Conservation (phyloP, 2,113 vertebrate species). For the Abramis brama region DNA sequence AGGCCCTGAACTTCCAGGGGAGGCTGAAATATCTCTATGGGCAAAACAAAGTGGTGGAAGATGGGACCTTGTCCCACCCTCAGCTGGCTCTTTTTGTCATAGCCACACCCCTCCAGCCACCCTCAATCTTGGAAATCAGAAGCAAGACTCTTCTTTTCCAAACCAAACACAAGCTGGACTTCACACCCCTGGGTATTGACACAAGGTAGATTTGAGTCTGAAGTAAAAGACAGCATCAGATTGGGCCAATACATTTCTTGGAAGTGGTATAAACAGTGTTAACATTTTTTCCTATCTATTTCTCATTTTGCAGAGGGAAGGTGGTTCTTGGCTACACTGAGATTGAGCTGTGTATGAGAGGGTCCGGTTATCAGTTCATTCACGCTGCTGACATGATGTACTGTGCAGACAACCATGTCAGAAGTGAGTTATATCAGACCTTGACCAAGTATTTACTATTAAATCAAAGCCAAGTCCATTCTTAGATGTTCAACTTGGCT, state of each 20-base stretch:
- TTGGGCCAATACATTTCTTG: neutral
- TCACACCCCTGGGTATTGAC: slow-evolving; percentile 69
- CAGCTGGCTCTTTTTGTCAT: slow-evolving; percentile 69
- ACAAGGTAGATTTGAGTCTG: slow-evolving; percentile 58
- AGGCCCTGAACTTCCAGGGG: slow-evolving; percentile 71
- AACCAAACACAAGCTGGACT: slow-evolving; percentile 74
- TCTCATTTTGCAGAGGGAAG: slow-evolving; percentile 76
- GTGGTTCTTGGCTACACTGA: slow-evolving; percentile 85
- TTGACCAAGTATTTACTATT: neutral
- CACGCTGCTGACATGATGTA: slow-evolving; percentile 89
- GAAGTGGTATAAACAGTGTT: neutral
- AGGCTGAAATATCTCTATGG: slow-evolving; percentile 69
- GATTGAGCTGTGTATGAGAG: slow-evolving; percentile 80
- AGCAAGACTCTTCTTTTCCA: slow-evolving; percentile 69
- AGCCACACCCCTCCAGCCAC: slow-evolving; percentile 64
- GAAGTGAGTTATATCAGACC: slow-evolving; percentile 76
- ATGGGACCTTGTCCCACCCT: slow-evolving; percentile 60
- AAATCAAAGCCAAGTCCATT: neutral
- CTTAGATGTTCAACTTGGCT: neutral
- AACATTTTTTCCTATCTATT: neutral
- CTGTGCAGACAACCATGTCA: slow-evolving; percentile 84
- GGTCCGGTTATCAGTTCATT: slow-evolving; percentile 86
- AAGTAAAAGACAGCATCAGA: neutral
- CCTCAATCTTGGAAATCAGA: slow-evolving; percentile 68
- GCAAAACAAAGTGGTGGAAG: slow-evolving; percentile 64